phyloP scores from a whole-genome alignment of 2,888 invertebrate species.

The Lissocephala sabroskyi region DNA sequence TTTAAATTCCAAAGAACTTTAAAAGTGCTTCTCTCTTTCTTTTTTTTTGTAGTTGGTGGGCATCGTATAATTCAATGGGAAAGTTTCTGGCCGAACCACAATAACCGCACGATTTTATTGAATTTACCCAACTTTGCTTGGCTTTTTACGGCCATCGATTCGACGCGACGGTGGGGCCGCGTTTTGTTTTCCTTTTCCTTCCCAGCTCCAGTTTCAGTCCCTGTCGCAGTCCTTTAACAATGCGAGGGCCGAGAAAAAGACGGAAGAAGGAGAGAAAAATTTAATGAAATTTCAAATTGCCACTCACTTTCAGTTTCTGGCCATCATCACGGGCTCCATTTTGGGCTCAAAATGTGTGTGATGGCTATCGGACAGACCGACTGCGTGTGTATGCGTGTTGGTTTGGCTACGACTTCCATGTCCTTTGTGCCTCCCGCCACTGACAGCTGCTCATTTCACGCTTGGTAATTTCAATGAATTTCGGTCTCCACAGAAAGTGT shows the following conservation, averaged over 20 bases:
- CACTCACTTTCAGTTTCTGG: slow-evolving; percentile 44
- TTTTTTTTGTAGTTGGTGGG: slow-evolving; percentile 8
- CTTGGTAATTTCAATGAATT: slow-evolving; percentile 64
- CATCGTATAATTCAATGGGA: slow-evolving; percentile 48
- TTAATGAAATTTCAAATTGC: slow-evolving; percentile 65
- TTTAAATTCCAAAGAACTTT: slow-evolving; percentile 20
- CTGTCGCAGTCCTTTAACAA: no score
- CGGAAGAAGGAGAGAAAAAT: slow-evolving; percentile 41
- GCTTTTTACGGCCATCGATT: slow-evolving; percentile 7
- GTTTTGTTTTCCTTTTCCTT: slow-evolving; percentile 6
- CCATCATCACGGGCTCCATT: no score
- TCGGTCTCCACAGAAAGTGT: slow-evolving; percentile 13
- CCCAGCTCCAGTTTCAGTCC: no score
- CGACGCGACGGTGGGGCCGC: slow-evolving; percentile 17
- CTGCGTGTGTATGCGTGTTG: slow-evolving; percentile 8
- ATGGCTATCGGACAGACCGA: no score
- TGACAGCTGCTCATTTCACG: slow-evolving; percentile 66
- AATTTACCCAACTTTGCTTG: slow-evolving; percentile 3
- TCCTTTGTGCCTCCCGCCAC: slow-evolving; percentile 46
- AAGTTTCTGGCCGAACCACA: slow-evolving; percentile 23
- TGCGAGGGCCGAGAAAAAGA: no score
- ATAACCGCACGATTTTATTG: slow-evolving; percentile 15
- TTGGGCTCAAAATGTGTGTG: slow-evolving; percentile 4
- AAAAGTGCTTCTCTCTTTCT: not conserved
- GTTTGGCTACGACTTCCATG: slow-evolving; percentile 2